Conservation (phyloP, 23 tunicate genomes). For the Phallusia fumigata region DNA sequence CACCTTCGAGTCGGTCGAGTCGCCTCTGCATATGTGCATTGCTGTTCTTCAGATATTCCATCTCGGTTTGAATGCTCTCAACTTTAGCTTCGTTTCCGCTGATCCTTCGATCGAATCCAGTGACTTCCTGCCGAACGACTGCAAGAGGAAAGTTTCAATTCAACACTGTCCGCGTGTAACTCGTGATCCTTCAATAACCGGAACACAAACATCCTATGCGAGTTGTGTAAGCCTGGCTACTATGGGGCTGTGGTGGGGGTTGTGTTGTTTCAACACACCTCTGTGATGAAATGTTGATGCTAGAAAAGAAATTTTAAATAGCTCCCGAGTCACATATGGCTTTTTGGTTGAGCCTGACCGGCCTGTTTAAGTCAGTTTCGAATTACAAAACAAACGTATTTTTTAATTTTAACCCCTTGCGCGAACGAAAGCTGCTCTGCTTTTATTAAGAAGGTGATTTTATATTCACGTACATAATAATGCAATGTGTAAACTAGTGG, state of each 20-base stretch:
- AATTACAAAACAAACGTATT: too few relatives aligned
- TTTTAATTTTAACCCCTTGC: too few relatives aligned
- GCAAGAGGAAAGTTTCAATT: not conserved
- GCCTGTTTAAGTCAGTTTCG: too few relatives aligned
- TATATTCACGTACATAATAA: too few relatives aligned
- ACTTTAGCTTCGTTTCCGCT: slow-evolving; percentile 29
- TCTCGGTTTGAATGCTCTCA: slow-evolving; percentile 21
- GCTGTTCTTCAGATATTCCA: slow-evolving; percentile 56
- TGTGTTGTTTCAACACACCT: not conserved
- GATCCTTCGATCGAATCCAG: slow-evolving; percentile 3
- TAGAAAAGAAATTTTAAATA: too few relatives aligned
- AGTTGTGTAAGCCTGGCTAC: not conserved
- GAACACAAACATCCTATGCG: not conserved
- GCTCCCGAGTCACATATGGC: too few relatives aligned
- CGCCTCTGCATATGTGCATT: slow-evolving; percentile 63
- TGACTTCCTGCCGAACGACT: slow-evolving; percentile 36
- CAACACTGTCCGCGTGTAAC: not conserved
- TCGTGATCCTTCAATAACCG: not conserved
- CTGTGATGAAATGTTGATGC: too few relatives aligned
- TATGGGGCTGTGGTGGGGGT: not conserved
- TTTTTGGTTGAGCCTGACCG: too few relatives aligned
- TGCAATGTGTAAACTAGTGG: too few relatives aligned
- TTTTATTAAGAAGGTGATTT: too few relatives aligned
- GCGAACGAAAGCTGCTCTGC: too few relatives aligned
- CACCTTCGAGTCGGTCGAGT: slow-evolving; percentile 55